These are phyloP conservation scores for Nothoprocta perdicaria DNA, from an alignment of 2,113 vertebrate genomes.

Conservation along the genomic window DNA sequence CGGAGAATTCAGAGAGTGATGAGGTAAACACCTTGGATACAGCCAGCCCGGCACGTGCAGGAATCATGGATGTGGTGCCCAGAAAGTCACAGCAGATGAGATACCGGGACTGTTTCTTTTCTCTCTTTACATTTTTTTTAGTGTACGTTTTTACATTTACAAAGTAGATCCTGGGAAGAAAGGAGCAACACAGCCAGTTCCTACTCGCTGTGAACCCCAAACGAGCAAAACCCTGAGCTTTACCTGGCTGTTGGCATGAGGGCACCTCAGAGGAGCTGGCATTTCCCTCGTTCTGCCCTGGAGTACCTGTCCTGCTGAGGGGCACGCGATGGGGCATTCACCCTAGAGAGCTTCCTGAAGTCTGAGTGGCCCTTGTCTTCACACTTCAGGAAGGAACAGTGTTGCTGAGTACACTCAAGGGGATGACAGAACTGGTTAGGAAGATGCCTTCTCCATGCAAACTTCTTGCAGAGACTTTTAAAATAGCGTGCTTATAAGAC, in stretches of 20 bases:
- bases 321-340: neutral
- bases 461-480: neutral
- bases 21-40: slow-evolving; percentile 78
- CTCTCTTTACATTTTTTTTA: neutral
- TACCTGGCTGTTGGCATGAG: neutral
- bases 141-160: neutral
- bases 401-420: neutral
- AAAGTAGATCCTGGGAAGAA: neutral
- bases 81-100: neutral
- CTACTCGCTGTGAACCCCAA: neutral
- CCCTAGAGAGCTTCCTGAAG: neutral
- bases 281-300: neutral
- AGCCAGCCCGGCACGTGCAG: neutral
- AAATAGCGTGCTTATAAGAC: neutral
- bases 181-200: neutral
- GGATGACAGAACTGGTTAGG: neutral
- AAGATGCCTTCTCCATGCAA: neutral
- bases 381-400: neutral
- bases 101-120: neutral
- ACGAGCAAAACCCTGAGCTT: neutral
- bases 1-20: slow-evolving; percentile 85
- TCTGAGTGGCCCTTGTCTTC: neutral
- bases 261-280: neutral
- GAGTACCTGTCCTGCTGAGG: neutral
- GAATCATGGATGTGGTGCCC: neutral